Evolutionary conservation across 2,113 vertebrate species (phyloP).

Genomic region (Syngnathus typhle): DNA sequence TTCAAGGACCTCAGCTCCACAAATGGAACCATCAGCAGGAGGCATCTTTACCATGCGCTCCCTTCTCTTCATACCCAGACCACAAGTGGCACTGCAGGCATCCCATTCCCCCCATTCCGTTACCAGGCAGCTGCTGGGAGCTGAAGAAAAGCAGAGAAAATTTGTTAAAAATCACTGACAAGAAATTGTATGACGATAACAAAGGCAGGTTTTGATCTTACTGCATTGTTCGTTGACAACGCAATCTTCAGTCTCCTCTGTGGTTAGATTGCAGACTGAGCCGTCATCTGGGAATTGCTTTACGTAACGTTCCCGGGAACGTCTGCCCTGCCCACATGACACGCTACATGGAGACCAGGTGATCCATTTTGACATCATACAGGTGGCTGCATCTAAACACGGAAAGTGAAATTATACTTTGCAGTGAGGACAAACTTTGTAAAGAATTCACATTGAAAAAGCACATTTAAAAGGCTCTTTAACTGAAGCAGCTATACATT

Average conservation of each 20-base stretch:
- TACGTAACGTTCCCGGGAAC: slow-evolving; percentile 90
- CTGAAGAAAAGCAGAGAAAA: slow-evolving; percentile 55
- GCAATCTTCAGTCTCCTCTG: slow-evolving; percentile 89
- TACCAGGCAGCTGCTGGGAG: slow-evolving; percentile 89
- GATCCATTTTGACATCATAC: slow-evolving; percentile 99
- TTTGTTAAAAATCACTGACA: neutral
- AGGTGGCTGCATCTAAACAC: slow-evolving; percentile 84
- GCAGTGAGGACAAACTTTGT: neutral
- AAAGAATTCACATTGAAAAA: neutral
- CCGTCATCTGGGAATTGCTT: slow-evolving; percentile 96
- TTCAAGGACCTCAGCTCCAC: slow-evolving; percentile 86
- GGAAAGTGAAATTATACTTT: neutral
- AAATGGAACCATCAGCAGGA: slow-evolving; percentile 89
- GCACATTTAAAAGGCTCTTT: slow-evolving; percentile 15
- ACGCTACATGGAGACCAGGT: slow-evolving; percentile 92
- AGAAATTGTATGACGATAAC: neutral
- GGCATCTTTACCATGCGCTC: slow-evolving; percentile 95
- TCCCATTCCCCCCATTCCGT: slow-evolving; percentile 98
- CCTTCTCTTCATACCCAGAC: slow-evolving; percentile 84
- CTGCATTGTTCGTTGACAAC: slow-evolving; percentile 92
- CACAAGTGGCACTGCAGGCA: slow-evolving; percentile 93
- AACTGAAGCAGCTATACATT: slow-evolving; percentile 1
- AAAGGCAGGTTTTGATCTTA: slow-evolving; percentile 58
- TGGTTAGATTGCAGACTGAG: slow-evolving; percentile 86
- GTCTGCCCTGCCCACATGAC: slow-evolving; percentile 83